Base-by-base conservation (phyloP, 2,888 invertebrate species). In the Endotricha flammealis region DNA sequence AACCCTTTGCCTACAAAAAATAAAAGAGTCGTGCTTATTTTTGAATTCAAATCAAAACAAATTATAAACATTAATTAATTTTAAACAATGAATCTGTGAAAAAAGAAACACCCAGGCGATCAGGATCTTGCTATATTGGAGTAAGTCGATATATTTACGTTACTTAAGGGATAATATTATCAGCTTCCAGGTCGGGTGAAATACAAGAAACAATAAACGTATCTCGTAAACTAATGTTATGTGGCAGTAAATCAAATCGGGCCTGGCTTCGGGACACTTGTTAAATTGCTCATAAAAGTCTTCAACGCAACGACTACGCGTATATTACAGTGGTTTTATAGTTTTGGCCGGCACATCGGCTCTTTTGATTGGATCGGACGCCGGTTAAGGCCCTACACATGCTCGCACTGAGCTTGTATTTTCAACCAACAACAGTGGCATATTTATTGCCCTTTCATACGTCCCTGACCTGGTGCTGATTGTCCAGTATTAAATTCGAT, bases 241-340 rank as follows among this genome's bases (percentile, higher is more conserved):
- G 77, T 69, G 61, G 54, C 50, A 59, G 68, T 83, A 83, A 81
- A 82, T 83, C 80, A 83, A 75, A 71, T 22, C 22, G 54, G 53
- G 54, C 55, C 65, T 57, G 62, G 62, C 62, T 69, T 61, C 68
- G 64, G 67, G 78, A 77, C 77, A 78, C 79, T 79, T 80, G 77
- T 79, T 80, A 75, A 71, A 78, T 75, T 75, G 68, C 69, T 72
- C 75, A 79, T 83, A 83, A 83, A 83, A 73, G 80, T 80, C 81
- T 60, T 65, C 58, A 64, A 66, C 62, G 65, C 69, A 65, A 62
- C 67, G 65, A 60, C 62, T 62, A 62, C 61, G 72, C 78, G 71
- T 82, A 81, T 79, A 73, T 82, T 72, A 75, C 58, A 58, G 60
- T 57, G 53, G 59, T 57, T 80, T 81, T 80, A 77, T 69, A 52